Evolutionary conservation across 2,113 vertebrate genomes (phyloP).

Genomic region (Crotophaga sulcirostris): DNA sequence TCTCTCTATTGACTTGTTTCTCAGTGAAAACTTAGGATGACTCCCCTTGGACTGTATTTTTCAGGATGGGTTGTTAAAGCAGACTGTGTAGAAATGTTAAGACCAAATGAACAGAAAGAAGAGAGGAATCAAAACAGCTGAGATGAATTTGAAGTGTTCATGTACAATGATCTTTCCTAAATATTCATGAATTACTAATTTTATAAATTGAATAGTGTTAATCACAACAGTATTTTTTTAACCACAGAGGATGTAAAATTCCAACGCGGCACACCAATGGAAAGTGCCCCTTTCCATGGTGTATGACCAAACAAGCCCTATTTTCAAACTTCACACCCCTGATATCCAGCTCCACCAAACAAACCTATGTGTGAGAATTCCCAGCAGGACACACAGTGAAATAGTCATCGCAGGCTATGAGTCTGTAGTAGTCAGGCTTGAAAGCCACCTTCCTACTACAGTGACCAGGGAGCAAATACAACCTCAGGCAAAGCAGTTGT

Average conservation of each 20-base stretch:
- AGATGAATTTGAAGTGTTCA: not conserved
- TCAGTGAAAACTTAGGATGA: not conserved
- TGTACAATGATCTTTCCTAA: not conserved
- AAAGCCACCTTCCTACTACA: not conserved
- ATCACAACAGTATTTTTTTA: not conserved
- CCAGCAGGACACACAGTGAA: not conserved
- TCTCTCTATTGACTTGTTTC: not conserved
- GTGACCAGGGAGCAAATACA: not conserved
- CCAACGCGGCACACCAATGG: not conserved
- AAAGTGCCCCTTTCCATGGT: not conserved
- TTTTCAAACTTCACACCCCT: not conserved
- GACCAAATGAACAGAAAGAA: not conserved
- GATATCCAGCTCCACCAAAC: not conserved
- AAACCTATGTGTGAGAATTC: not conserved
- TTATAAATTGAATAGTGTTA: not conserved
- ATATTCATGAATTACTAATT: not conserved
- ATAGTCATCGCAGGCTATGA: accelerated
- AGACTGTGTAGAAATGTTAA: not conserved
- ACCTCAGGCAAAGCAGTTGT: not conserved
- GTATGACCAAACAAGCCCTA: not conserved
- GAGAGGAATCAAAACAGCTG: not conserved
- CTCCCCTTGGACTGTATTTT: not conserved
- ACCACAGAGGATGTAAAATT: not conserved
- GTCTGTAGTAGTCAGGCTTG: not conserved
- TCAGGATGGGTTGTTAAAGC: not conserved